A percentile compares a stretch with the other conserved stretches of the same genome.
Evolutionary conservation across 2,888 invertebrate species (phyloP).

Genomic region (Oscheius onirici): DNA sequence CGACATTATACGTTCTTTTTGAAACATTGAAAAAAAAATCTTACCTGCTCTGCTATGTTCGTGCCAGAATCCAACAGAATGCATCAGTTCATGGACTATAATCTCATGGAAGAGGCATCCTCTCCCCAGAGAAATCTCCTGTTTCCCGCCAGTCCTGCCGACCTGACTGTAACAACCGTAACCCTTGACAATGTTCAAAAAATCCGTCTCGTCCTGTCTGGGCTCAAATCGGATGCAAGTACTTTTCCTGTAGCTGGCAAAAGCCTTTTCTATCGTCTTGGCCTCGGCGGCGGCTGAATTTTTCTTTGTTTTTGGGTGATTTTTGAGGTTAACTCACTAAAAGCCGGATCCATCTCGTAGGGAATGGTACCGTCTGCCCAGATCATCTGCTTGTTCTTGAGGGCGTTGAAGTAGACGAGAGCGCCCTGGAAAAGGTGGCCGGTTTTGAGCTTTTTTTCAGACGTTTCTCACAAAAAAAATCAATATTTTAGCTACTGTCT

Average conservation of each 20-base stretch:
- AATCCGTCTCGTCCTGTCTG: conserved; percentile 69
- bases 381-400: conserved; percentile 66
- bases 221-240: conserved; percentile 72
- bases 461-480: too few species aligned
- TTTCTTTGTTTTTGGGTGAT: conserved; percentile 4
- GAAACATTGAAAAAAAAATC: not conserved
- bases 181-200: conserved; percentile 70
- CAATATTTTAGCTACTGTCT: too few species aligned
- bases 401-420: conserved; percentile 64
- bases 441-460: not conserved
- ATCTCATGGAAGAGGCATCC: conserved; percentile 72
- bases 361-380: conserved; percentile 69
- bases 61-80: conserved; percentile 70
- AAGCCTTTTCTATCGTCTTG: conserved; percentile 64
- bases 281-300: conserved; percentile 62
- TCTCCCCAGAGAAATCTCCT: conserved; percentile 65
- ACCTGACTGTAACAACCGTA: conserved; percentile 71
- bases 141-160: conserved; percentile 68
- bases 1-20: too few species aligned
- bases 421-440: conserved; percentile 47
- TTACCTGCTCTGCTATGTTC: conserved; percentile 69
- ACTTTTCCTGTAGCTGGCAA: conserved; percentile 66
- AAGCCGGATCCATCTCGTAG: conserved; percentile 68
- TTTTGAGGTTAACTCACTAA: conserved; percentile 62
- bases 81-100: conserved; percentile 70